Conservation (phyloP, 2,888 invertebrate species). For the Pollenia labialis region DNA sequence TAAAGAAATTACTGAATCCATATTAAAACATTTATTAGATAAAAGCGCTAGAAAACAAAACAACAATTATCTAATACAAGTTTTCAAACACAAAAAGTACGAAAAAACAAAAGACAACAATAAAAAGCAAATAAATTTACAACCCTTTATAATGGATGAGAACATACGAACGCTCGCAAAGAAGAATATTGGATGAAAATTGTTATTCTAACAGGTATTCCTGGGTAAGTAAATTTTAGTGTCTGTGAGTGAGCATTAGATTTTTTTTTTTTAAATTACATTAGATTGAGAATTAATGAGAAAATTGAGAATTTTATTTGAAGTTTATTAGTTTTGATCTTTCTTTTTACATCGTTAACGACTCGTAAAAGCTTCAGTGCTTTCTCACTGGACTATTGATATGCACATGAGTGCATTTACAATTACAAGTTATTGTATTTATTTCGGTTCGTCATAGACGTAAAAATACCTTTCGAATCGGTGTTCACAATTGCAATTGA, state of each 20-base stretch:
- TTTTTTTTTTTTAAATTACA: neutral
- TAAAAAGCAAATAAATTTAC: slow-evolving; percentile 8
- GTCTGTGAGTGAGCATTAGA: neutral
- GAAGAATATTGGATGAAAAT: neutral
- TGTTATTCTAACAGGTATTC: neutral
- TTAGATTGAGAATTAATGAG: neutral
- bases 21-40: slow-evolving; percentile 63
- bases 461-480: slow-evolving; percentile 41
- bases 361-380: slow-evolving; percentile 38
- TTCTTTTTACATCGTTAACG: slow-evolving; percentile 1
- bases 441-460: slow-evolving; percentile 12
- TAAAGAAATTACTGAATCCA: slow-evolving; percentile 55
- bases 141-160: slow-evolving; percentile 41
- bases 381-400: slow-evolving; percentile 24
- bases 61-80: slow-evolving; percentile 49
- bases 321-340: slow-evolving; percentile 37
- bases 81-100: neutral
- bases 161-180: neutral
- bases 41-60: slow-evolving; percentile 31
- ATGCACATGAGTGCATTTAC: slow-evolving; percentile 29
- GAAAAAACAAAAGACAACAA: slow-evolving; percentile 9
- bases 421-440: slow-evolving; percentile 55
- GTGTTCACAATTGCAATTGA: neutral
- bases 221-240: neutral
- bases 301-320: slow-evolving; percentile 25